Evolutionary conservation across 2,888 invertebrate genomes (phyloP).

Genomic region (Nezara viridula): DNA sequence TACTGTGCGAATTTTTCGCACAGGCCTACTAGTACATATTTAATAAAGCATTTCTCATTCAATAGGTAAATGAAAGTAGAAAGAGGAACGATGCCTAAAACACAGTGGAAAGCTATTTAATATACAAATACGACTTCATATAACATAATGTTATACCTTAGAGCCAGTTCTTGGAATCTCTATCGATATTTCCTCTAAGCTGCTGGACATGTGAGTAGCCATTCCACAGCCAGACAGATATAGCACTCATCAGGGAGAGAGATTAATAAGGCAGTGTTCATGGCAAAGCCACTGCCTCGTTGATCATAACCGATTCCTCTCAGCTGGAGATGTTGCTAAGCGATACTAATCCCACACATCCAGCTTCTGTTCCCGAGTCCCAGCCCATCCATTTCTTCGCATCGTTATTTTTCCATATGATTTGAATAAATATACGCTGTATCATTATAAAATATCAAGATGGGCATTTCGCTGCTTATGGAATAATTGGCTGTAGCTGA

Average conservation of each 20-base stretch:
- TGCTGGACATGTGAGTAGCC: not conserved
- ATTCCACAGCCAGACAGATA: not conserved
- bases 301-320: not conserved
- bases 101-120: no score
- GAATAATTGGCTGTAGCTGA: not conserved
- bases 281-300: not conserved
- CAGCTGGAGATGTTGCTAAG: not conserved
- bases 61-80: no score
- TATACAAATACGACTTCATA: no score
- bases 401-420: not conserved
- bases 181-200: not conserved
- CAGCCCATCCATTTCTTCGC: not conserved
- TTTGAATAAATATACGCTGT: not conserved
- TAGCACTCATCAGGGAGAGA: not conserved
- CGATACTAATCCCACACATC: not conserved
- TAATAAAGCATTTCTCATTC: no score
- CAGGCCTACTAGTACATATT: no score
- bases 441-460: not conserved
- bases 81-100: no score
- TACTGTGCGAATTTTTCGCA: no score
- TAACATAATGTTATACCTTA: no score
- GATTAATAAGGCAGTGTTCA: not conserved
- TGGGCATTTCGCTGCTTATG: not conserved
- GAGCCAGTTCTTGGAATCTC: not conserved
- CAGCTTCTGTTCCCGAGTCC: not conserved